These are phyloP conservation scores for Junonia oenone DNA, from an alignment of 2,888 invertebrate genomes.

Conservation along the genomic window DNA sequence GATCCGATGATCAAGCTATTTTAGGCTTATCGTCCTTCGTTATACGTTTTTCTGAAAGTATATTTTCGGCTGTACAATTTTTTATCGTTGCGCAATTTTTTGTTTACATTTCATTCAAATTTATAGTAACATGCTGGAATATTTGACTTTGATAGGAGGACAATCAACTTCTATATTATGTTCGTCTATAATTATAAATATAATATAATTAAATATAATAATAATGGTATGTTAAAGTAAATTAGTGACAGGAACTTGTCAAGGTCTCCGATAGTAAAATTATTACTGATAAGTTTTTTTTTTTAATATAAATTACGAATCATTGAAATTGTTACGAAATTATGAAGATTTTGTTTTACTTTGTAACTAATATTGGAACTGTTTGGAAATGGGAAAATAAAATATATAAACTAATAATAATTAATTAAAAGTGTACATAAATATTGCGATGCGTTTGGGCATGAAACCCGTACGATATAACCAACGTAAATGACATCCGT, in stretches of 20 bases:
- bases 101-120: conserved; percentile 6
- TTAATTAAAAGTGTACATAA: neutral
- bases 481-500: neutral
- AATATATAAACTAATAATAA: neutral
- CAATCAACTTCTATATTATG: neutral
- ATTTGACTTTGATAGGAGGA: neutral
- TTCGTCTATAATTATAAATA: neutral
- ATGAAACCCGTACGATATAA: neutral
- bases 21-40: conserved; percentile 57
- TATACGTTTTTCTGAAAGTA: conserved; percentile 48
- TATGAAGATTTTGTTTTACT: neutral
- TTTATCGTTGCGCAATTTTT: conserved; percentile 34
- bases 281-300: neutral
- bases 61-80: conserved; percentile 46
- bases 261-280: neutral
- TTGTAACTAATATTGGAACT: neutral
- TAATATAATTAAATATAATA: neutral
- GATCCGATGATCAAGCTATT: conserved; percentile 62
- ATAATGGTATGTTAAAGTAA: neutral
- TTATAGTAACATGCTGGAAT: neutral
- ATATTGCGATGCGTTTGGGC: neutral
- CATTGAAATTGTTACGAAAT: neutral
- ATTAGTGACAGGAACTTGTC: neutral
- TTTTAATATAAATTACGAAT: neutral
- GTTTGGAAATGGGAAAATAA: neutral